Conservation (phyloP, 2,888 invertebrate genomes). For the Rhopalosiphum nymphaeae region DNA sequence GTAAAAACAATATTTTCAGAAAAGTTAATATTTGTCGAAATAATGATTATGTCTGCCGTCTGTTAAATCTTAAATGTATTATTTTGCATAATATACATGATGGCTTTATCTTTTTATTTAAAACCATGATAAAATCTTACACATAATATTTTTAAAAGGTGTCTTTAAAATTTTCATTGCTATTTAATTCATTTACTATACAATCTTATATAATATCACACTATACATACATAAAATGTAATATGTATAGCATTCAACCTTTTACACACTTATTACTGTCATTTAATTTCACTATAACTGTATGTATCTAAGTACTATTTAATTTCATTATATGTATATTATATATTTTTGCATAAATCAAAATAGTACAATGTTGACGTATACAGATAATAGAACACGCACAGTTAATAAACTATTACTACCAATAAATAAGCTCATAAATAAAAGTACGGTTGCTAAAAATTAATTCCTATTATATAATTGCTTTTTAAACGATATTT, state of each 20-base stretch:
- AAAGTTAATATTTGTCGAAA: background rate
- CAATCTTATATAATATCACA: background rate
- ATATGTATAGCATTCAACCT: background rate
- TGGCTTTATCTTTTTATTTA: background rate
- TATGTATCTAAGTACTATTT: background rate
- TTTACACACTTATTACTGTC: background rate
- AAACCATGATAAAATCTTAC: background rate
- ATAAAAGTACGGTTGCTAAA: background rate
- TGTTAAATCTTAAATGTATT: background rate
- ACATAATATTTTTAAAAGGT: background rate
- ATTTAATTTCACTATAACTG: background rate
- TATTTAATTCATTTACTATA: background rate
- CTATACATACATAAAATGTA: background rate
- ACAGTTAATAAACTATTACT: background rate
- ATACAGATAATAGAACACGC: background rate
- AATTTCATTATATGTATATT: background rate
- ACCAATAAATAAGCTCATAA: background rate
- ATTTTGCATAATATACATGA: background rate
- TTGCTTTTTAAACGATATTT: background rate
- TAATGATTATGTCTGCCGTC: background rate
- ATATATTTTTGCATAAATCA: background rate
- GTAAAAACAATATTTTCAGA: background rate
- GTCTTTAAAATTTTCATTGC: background rate
- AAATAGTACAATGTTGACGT: background rate
- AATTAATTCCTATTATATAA: background rate